These are phyloP conservation scores for Drosophila paucipuncta DNA, from an alignment of 2,888 invertebrate genomes.

Conservation along the genomic window DNA sequence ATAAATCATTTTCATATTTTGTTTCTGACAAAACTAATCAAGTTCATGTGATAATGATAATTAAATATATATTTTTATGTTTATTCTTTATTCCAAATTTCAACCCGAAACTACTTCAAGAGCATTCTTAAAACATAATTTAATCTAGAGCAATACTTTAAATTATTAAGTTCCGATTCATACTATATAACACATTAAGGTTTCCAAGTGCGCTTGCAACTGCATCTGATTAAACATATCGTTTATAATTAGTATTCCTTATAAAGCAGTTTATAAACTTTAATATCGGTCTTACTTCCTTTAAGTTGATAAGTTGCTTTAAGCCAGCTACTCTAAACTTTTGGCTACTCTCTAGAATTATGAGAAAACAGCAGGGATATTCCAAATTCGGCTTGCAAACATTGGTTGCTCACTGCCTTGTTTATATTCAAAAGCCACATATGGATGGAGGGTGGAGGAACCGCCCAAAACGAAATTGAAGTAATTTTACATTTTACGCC, in stretches of 20 bases:
- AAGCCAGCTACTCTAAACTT: neutral
- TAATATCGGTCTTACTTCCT: too few relatives aligned
- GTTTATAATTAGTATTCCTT: too few relatives aligned
- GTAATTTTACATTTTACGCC: constrained; percentile 61
- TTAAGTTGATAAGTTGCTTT: neutral
- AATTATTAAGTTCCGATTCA: neutral
- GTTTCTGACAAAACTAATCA: neutral
- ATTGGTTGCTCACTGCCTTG: neutral
- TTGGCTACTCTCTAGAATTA: neutral
- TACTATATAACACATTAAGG: too few relatives aligned
- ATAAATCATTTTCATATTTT: neutral
- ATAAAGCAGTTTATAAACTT: too few relatives aligned
- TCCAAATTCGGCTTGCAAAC: neutral
- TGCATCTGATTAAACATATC: too few relatives aligned
- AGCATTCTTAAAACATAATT: accelerated
- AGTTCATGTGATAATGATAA: neutral
- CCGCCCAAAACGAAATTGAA: constrained; percentile 29
- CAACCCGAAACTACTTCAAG: neutral
- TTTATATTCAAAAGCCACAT: constrained; percentile 50
- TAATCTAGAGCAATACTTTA: neutral
- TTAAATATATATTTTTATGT: neutral
- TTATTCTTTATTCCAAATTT: neutral
- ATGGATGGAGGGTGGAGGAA: constrained; percentile 15
- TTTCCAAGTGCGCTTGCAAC: too few relatives aligned
- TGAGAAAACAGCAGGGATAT: constrained; percentile 13